A percentile compares a stretch with the other conserved stretches of the same genome.
Evolutionary conservation across 2,888 invertebrate species (phyloP).

Genomic region (Stenurella melanura): DNA sequence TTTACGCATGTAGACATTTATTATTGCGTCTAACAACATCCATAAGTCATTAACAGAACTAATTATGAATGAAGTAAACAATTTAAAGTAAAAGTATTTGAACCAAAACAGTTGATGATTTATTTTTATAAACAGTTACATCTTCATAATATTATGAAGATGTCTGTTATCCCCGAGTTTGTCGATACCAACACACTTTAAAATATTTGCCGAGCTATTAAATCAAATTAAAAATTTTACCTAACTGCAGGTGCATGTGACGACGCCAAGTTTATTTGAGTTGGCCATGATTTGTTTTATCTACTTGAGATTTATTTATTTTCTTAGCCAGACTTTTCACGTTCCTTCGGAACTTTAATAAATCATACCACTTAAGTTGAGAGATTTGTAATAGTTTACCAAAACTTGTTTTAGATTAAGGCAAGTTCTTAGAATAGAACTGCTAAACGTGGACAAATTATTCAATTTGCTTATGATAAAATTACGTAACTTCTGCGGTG

Average conservation of each 20-base stretch:
- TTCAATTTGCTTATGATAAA: too few species aligned
- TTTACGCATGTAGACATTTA: too few species aligned
- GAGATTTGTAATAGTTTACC: slow-evolving; percentile 1
- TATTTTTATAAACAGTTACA: slow-evolving; percentile 20
- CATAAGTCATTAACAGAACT: too few species aligned
- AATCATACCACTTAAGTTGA: background rate
- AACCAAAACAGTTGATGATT: slow-evolving; percentile 1
- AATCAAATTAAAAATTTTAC: slow-evolving; percentile 7
- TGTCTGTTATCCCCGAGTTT: slow-evolving; percentile 9
- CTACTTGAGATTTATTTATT: slow-evolving; percentile 7
- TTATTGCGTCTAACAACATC: too few species aligned
- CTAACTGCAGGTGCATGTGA: background rate
- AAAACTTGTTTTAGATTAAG: background rate
- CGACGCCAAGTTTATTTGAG: background rate
- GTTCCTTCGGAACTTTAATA: background rate
- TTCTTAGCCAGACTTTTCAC: background rate
- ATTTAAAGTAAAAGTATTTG: background rate
- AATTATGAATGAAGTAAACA: too few species aligned
- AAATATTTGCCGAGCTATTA: background rate
- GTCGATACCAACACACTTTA: background rate
- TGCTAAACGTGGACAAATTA: too few species aligned
- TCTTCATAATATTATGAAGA: slow-evolving; percentile 19
- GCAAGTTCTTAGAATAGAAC: background rate
- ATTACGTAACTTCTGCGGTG: too few species aligned
- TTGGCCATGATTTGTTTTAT: background rate